Conservation (phyloP, 2,888 invertebrate species). For the Kryphioiulus occultus region DNA sequence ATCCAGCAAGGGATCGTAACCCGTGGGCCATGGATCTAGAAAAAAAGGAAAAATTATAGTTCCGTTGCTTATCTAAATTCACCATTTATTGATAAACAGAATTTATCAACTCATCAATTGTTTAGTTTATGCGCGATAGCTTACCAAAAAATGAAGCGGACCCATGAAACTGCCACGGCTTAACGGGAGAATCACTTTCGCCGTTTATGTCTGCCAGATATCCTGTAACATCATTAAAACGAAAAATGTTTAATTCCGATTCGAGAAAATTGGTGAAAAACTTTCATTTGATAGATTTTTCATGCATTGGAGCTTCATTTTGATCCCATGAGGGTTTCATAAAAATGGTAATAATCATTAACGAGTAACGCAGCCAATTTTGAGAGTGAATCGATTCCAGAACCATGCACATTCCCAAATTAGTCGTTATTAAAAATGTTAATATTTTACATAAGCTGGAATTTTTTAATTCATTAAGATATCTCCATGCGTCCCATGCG, state of each 20-base stretch:
- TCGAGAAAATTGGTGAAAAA: neutral
- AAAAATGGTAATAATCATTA: too few relatives aligned
- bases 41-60: slow-evolving; percentile 13
- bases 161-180: slow-evolving; percentile 72
- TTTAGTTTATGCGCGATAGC: neutral
- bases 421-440: too few relatives aligned
- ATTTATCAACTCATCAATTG: neutral
- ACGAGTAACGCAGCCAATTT: too few relatives aligned
- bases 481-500: too few relatives aligned
- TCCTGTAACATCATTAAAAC: slow-evolving; percentile 52
- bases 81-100: neutral
- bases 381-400: too few relatives aligned
- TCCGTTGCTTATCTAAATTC: neutral
- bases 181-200: slow-evolving; percentile 54
- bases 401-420: too few relatives aligned
- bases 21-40: slow-evolving; percentile 57
- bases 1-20: slow-evolving; percentile 59
- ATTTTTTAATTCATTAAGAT: too few relatives aligned
- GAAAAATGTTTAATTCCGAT: neutral
- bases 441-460: too few relatives aligned
- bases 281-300: too few relatives aligned
- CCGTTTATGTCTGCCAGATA: slow-evolving; percentile 57
- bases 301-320: too few relatives aligned
- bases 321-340: too few relatives aligned
- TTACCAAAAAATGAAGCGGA: slow-evolving; percentile 68